Conservation (phyloP, 2,888 invertebrate species). For the Andrena minutula region DNA sequence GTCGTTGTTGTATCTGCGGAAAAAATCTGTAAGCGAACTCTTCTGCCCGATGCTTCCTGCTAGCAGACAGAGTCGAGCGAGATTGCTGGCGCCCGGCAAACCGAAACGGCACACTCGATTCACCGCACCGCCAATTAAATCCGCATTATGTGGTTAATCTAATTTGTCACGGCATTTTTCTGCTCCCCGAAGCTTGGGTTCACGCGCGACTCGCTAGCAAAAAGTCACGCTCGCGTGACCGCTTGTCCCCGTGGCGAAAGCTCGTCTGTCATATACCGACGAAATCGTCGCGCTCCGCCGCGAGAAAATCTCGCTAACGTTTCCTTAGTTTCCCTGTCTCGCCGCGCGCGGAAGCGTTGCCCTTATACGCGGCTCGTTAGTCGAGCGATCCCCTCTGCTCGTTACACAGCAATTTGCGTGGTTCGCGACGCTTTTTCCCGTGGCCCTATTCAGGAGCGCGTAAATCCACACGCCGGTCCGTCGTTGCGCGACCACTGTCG, state of each 20-base stretch:
- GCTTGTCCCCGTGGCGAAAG: slow-evolving; percentile 3
- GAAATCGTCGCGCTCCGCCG: slow-evolving; percentile 31
- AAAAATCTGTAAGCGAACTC: slow-evolving; percentile 41
- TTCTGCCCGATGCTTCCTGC: slow-evolving; percentile 34
- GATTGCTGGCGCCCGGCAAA: slow-evolving; percentile 47
- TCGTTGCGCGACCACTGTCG: slow-evolving; percentile 25
- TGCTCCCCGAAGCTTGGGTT: slow-evolving; percentile 7
- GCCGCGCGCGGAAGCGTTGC: slow-evolving; percentile 40
- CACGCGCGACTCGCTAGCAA: slow-evolving; percentile 8
- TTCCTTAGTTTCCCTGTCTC: slow-evolving; percentile 4
- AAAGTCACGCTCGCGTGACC: slow-evolving; percentile 5
- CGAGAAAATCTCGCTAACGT: slow-evolving; percentile 27
- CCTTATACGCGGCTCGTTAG: slow-evolving; percentile 64
- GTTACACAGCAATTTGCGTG: slow-evolving; percentile 53
- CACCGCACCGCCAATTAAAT: slow-evolving; percentile 59
- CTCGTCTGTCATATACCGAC: not conserved
- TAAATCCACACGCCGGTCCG: slow-evolving; percentile 23
- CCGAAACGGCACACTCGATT: slow-evolving; percentile 39
- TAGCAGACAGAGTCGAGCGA: slow-evolving; percentile 14
- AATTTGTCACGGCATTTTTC: slow-evolving; percentile 64
- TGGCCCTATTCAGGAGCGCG: slow-evolving; percentile 10
- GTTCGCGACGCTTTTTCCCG: slow-evolving; percentile 57
- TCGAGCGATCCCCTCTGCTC: slow-evolving; percentile 50
- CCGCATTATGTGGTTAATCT: slow-evolving; percentile 51
- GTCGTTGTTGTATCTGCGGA: slow-evolving; percentile 47